Evolutionary conservation across 2,888 invertebrate genomes (phyloP).

Genomic region (Clivina fossor): DNA sequence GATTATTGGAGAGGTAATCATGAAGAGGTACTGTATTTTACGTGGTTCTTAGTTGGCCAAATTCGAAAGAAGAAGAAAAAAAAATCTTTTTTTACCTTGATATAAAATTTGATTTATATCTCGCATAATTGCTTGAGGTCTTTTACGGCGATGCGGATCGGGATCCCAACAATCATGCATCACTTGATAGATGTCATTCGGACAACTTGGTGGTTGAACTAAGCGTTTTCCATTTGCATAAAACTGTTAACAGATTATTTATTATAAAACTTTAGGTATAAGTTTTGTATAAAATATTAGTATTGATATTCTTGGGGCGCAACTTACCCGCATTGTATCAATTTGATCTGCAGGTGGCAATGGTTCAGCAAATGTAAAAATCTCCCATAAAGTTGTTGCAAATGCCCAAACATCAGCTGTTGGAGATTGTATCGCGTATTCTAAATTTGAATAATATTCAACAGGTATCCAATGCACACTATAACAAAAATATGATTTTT

Average conservation of each 20-base stretch:
- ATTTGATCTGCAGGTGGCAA: slow-evolving; percentile 45
- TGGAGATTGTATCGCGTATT: slow-evolving; percentile 65
- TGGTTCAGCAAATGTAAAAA: slow-evolving; percentile 75
- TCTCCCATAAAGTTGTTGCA: slow-evolving; percentile 90
- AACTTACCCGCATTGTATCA: slow-evolving; percentile 49
- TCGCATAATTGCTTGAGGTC: slow-evolving; percentile 83
- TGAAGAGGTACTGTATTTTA: not conserved
- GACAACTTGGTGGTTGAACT: slow-evolving; percentile 69
- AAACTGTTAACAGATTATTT: slow-evolving; percentile 55
- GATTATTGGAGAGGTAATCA: not conserved
- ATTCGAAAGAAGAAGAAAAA: no score
- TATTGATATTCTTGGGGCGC: not conserved
- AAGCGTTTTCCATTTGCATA: slow-evolving; percentile 70
- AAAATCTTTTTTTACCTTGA: slow-evolving; percentile 56
- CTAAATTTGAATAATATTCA: slow-evolving; percentile 73
- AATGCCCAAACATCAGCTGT: slow-evolving; percentile 89
- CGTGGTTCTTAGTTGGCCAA: no score
- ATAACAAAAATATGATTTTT: slow-evolving; percentile 37
- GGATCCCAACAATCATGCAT: slow-evolving; percentile 82
- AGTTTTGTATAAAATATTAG: not conserved
- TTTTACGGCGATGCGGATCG: slow-evolving; percentile 69
- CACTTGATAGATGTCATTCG: slow-evolving; percentile 71
- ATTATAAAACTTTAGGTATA: no score
- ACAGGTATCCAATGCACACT: slow-evolving; percentile 91
- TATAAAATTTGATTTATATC: slow-evolving; percentile 80